phyloP scores from a whole-genome alignment of 2,888 invertebrate species.

The Acronicta aceris region DNA sequence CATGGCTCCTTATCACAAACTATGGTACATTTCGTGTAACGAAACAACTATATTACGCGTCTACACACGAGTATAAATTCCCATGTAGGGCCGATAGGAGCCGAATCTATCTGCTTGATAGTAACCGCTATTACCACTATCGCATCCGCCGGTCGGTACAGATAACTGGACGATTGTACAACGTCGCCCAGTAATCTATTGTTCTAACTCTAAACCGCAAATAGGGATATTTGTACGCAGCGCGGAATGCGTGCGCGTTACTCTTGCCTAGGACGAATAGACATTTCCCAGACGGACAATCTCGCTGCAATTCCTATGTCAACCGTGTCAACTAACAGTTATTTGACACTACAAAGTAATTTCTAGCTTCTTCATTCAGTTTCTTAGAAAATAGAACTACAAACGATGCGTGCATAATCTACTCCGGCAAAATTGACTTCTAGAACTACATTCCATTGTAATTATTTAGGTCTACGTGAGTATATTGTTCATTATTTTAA shows the following conservation, averaged over 20 bases:
- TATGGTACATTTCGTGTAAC: slow-evolving; percentile 55
- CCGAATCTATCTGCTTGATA: slow-evolving; percentile 78
- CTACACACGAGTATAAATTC: slow-evolving; percentile 71
- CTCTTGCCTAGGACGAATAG: slow-evolving; percentile 36
- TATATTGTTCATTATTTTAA: slow-evolving; percentile 60
- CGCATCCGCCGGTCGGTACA: slow-evolving; percentile 76
- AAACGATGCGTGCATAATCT: slow-evolving; percentile 43
- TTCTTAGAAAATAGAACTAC: slow-evolving; percentile 46
- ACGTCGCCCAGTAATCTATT: slow-evolving; percentile 77
- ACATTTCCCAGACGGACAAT: slow-evolving; percentile 65
- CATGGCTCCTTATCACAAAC: slow-evolving; percentile 52
- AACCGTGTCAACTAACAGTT: slow-evolving; percentile 56
- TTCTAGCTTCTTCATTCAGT: slow-evolving; percentile 24
- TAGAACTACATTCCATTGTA: slow-evolving; percentile 46
- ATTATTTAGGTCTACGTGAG: slow-evolving; percentile 53
- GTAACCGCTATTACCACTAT: slow-evolving; percentile 84
- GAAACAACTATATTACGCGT: slow-evolving; percentile 53
- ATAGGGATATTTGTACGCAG: slow-evolving; percentile 68
- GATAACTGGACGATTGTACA: slow-evolving; percentile 74
- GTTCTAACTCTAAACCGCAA: slow-evolving; percentile 68
- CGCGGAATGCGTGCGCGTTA: slow-evolving; percentile 20
- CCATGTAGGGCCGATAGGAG: slow-evolving; percentile 77
- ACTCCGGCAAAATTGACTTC: slow-evolving; percentile 27
- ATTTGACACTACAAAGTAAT: slow-evolving; percentile 52
- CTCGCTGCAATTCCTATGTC: slow-evolving; percentile 65